Base-by-base conservation (phyloP, 2,113 vertebrate species). In the Echinops telfairi region DNA sequence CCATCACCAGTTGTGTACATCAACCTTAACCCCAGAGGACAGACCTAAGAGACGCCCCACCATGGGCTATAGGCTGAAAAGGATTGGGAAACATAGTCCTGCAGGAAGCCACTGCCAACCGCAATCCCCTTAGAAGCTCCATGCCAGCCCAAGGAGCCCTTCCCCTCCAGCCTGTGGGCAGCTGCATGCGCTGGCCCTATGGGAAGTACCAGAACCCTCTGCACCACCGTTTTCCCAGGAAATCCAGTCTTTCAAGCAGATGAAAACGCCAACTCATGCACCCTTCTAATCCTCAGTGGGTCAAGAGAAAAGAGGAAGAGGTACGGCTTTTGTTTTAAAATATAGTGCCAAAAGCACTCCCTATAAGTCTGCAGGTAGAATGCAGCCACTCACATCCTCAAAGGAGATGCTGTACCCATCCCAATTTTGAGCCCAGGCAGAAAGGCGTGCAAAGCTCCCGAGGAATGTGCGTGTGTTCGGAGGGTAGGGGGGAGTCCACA, bases 251-350 rank as follows among this genome's bases (percentile, higher is more conserved):
- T 71, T 83, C 84, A 43, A 64, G 29, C 81, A 66, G 57, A 94
- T 64, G 89, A 94, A 95, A 71, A 96, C 91, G 91, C 81, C 84
- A 68, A 33, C 38, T 89, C 62, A 58, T 79, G 75, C 77, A 62
- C 76, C 62, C 76, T 47, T 62, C 81, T 75, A 71, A 89, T 90
- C 71, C 36, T 90, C 43, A 17, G 40, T 47, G 78, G 36, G 36
- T 91, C 82, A 79, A 79, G 90, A 25, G 70, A 92, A 38, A 71
- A 90, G 40, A 66, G 33, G 57, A 43, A 93, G 82, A 84, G 88
- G 62, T 73, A 86, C 84, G 85, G 75, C 47, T 82, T 94, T 92
- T 75, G 68, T 93, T 95, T 91, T 79, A 66, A 81, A 96, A 60
- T 25, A 79, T 58, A 78, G 90, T 58, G 79, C 47, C 70, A 93